A percentile compares a stretch with the other conserved stretches of the same genome.
These are phyloP conservation scores for Conus canariensis DNA, from an alignment of 2,888 invertebrate species.

Conservation along the genomic window DNA sequence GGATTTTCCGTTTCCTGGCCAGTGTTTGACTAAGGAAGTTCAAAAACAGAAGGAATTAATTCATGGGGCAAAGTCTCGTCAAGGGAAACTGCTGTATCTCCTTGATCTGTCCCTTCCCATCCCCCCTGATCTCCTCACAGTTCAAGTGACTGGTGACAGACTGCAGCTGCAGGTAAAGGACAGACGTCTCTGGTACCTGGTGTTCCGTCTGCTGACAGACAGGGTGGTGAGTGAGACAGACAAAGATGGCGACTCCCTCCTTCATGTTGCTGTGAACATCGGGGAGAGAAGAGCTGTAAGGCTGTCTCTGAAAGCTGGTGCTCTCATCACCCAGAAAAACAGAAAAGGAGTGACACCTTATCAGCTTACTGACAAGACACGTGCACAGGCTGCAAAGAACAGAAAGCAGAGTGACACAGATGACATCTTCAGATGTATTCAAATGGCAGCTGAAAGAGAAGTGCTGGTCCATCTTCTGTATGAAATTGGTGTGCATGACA, in stretches of 20 bases:
- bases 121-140: not conserved
- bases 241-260: not conserved
- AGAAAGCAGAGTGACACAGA: not conserved
- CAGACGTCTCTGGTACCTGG: not conserved
- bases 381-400: not conserved
- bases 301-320: constrained; percentile 10
- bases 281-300: not conserved
- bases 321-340: not conserved
- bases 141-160: not conserved
- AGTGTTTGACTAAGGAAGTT: not conserved
- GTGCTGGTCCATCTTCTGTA: not conserved
- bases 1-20: not conserved
- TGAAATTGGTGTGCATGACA: not conserved
- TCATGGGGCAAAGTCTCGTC: not conserved
- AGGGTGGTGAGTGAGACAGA: constrained; percentile 13
- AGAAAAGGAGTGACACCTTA: constrained; percentile 1
- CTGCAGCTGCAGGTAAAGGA: not conserved
- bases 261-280: not conserved
- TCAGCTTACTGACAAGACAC: not conserved
- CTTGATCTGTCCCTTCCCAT: not conserved
- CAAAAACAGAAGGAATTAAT: not conserved
- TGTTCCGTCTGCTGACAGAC: constrained; percentile 16
- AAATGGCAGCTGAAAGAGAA: not conserved
- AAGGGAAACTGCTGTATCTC: not conserved
- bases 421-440: not conserved